phyloP scores from a whole-genome alignment of 2,888 invertebrate species.

The Hipparchia sbordonii region DNA sequence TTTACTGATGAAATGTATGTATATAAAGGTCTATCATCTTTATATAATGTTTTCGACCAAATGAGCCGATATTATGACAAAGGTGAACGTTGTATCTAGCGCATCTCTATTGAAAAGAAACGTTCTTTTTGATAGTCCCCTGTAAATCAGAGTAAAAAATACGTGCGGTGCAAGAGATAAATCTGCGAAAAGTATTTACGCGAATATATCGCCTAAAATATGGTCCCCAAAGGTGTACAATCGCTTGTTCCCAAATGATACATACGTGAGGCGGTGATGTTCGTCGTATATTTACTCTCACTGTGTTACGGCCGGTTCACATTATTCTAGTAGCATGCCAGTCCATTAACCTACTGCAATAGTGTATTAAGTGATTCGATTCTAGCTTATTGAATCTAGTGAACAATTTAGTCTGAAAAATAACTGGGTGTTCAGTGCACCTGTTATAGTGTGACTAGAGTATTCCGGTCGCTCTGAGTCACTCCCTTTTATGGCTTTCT shows the following conservation, averaged over 20 bases:
- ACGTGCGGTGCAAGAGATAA: slow-evolving; percentile 14
- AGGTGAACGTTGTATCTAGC: not conserved
- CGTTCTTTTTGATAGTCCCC: slow-evolving; percentile 10
- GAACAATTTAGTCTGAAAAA: no score
- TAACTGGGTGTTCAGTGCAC: no score
- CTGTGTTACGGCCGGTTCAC: not conserved
- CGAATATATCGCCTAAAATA: slow-evolving; percentile 26
- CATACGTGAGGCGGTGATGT: slow-evolving; percentile 1
- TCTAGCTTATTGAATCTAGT: no score
- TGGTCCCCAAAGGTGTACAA: slow-evolving; percentile 20
- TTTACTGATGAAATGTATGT: no score
- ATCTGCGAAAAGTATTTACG: slow-evolving; percentile 22
- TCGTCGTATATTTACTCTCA: slow-evolving; percentile 13
- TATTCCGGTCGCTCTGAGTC: no score
- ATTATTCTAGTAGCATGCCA: not conserved
- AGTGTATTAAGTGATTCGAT: no score
- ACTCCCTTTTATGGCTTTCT: no score
- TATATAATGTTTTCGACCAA: not conserved
- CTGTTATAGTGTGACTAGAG: no score
- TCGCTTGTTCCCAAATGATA: slow-evolving; percentile 19
- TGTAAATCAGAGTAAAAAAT: slow-evolving; percentile 19
- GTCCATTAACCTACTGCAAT: not conserved
- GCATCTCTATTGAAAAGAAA: not conserved
- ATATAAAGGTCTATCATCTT: no score
- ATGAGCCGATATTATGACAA: not conserved